Evolutionary conservation across 2,888 invertebrate species (phyloP), one percentile per base, ranked within the genome.

Genomic region (Amiota communis): DNA sequence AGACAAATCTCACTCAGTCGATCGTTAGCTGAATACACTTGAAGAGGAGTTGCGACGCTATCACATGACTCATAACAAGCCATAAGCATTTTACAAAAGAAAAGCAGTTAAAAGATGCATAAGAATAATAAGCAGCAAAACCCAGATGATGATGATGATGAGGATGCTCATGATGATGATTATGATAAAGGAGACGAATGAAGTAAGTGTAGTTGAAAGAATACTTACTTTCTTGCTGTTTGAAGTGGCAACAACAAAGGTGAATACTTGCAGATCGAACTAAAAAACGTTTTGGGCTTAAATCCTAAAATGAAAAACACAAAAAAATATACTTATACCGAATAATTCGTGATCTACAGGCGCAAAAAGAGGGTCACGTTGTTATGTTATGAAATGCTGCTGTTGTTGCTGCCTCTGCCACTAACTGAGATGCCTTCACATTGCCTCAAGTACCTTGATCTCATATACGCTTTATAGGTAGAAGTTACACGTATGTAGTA

Each of bases 281-380:
- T 68, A 20, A 68, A 67, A 68, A 20, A 68, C 49, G 36, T 68
- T 68, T 59, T 59, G 17, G 59, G 15, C 59, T 59, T 20, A 51
- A 68, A 53, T 49, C 51, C 36, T 23, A 53, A 69, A 59, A 65
- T 48, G 73, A 74, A 83, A 78, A 72, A 68, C 56, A 63, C 46
- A 71, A 20, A 36, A 73, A 72, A 57, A 61, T 59, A 75, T 73
- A 78, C 76, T 80, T 82, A 86, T 83, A 81, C 82, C 83, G 83
- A 86, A 86, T 87, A 85, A 85, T 86, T 87, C 87, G 87, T 87
- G 87, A 87, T 88, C 82, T 80, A 79, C 82, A 88, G 87, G 87
- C 87, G 88, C 88, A 88, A 87, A 86, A 87, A 87, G 86, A 87
- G 86, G 87, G 88, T 88, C 87, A 87, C 87, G 88, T 84, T 86